Evolutionary conservation across 2,888 invertebrate genomes (phyloP), one percentile per base, ranked within the genome.

Genomic region (Metalampra italica): DNA sequence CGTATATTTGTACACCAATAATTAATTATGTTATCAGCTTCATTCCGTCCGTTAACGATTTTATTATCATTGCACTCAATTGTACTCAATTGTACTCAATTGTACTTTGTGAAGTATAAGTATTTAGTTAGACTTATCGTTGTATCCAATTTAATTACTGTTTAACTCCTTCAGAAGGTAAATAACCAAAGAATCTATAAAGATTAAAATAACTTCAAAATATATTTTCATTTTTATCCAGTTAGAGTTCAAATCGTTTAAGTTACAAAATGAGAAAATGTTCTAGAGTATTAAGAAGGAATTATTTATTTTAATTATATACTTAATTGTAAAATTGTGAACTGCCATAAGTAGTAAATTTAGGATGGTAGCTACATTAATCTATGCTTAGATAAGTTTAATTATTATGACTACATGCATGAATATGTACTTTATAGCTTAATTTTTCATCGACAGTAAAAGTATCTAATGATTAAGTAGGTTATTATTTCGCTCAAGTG

Each of bases 261-360:
- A 22, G 5, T 22, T 22, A 22, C 22, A 22, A 22, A 22, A 22
- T 22, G 22, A 22, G 9, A 42, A 22, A 15, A 22, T 36, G 36
- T 9, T 43, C 15, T 44, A 44, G 34, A 9, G n/a, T n/a, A n/a
- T 3, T 15, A 38, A 29, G 29, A 29, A 7, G 11, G n/a, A 63
- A 69, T 71, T 85, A 84, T 85, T 85, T 84, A 83, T 85, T 84
- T 74, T 78, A 72, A 14, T 54, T 63, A 11, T 63, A 11, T 22
- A 22, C 22, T 51, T 75, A 72, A 66, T 61, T 32, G 13, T 43
- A 32, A 29, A 47, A 71, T 69, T 75, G 68, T 60, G 68, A 82
- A 82, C 75, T 85, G 86, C 86, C 85, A 85, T 87, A 86, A 83
- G 83, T 82, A 78, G 66, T 64, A 70, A 78, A 63, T 53, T 46